phyloP scores from a whole-genome alignment of 2,888 invertebrate genomes.

The Oxycera nigricornis region DNA sequence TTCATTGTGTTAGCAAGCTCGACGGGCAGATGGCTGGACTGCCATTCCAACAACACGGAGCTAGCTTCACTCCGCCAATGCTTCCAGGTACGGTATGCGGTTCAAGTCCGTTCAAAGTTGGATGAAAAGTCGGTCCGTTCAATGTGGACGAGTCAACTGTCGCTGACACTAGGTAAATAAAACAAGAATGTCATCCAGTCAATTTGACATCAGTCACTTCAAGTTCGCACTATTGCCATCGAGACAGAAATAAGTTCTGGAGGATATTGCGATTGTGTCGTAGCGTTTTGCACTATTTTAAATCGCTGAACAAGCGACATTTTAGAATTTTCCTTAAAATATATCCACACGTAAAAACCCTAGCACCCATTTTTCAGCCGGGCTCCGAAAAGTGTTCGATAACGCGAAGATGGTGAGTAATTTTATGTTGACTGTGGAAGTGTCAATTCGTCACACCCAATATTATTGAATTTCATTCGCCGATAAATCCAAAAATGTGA shows the following conservation, averaged over 20 bases:
- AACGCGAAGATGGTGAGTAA: constrained; percentile 36
- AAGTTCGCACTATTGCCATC: not conserved
- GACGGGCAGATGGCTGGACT: not conserved
- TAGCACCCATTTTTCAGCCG: not conserved
- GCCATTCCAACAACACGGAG: not conserved
- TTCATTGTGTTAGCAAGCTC: not conserved
- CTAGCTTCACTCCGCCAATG: not conserved
- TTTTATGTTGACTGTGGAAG: not conserved
- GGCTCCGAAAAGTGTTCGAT: not conserved
- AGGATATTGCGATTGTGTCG: too few relatives aligned
- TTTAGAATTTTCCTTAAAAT: too few relatives aligned
- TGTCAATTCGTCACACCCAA: constrained; percentile 34
- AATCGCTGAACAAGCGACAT: not conserved
- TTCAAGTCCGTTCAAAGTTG: constrained; percentile 16
- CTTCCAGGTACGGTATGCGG: not conserved
- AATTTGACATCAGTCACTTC: constrained; percentile 20
- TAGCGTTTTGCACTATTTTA: too few relatives aligned
- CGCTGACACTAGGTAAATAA: too few relatives aligned
- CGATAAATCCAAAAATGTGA: too few relatives aligned
- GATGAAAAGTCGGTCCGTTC: too few relatives aligned
- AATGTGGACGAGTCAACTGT: too few relatives aligned
- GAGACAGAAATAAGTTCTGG: not conserved
- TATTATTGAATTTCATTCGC: constrained; percentile 3
- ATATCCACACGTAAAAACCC: too few relatives aligned
- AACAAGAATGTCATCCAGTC: constrained; percentile 17